These are phyloP conservation scores for Tetragonula clypearis DNA, from an alignment of 1,140 invertebrate genomes.

Conservation along the genomic window DNA sequence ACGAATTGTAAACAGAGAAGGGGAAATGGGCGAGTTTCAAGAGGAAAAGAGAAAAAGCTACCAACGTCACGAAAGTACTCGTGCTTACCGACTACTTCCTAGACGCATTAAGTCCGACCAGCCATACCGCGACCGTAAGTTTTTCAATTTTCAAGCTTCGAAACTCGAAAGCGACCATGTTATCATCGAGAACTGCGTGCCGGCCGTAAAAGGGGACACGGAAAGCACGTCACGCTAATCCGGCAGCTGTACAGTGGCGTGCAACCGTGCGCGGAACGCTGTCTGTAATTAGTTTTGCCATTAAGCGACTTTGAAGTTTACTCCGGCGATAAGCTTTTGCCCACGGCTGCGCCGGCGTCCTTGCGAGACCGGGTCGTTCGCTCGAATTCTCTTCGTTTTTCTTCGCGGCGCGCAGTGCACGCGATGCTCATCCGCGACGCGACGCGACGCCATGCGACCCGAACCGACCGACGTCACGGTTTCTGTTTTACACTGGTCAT, in stretches of 20 bases:
- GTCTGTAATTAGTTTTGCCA: conserved; percentile 74
- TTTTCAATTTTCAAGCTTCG: conserved; percentile 65
- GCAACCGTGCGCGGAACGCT: conserved; percentile 57
- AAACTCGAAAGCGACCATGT: conserved; percentile 55
- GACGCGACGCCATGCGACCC: not conserved
- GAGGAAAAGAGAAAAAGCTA: not conserved
- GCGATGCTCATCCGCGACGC: not conserved
- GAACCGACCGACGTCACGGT: not conserved
- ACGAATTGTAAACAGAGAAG: too few species aligned
- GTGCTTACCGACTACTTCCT: conserved; percentile 49
- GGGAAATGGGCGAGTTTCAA: not conserved
- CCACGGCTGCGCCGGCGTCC: conserved; percentile 14
- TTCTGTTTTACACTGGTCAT: not conserved
- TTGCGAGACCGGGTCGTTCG: not conserved
- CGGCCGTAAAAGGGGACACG: conserved; percentile 28
- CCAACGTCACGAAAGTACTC: conserved; percentile 55
- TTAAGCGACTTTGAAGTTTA: conserved; percentile 74
- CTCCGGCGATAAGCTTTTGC: conserved; percentile 65
- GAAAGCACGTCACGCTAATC: conserved; percentile 73
- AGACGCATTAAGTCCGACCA: conserved; percentile 35
- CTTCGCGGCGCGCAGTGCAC: conserved; percentile 24
- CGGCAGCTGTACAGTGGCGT: conserved; percentile 43
- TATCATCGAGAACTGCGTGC: conserved; percentile 62
- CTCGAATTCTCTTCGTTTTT: conserved; percentile 31
- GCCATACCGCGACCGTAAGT: conserved; percentile 49